A percentile compares a stretch with the other conserved stretches of the same genome.
Conservation (phyloP, 2,797 vertebrate genomes). For the Tangara arthus region DNA sequence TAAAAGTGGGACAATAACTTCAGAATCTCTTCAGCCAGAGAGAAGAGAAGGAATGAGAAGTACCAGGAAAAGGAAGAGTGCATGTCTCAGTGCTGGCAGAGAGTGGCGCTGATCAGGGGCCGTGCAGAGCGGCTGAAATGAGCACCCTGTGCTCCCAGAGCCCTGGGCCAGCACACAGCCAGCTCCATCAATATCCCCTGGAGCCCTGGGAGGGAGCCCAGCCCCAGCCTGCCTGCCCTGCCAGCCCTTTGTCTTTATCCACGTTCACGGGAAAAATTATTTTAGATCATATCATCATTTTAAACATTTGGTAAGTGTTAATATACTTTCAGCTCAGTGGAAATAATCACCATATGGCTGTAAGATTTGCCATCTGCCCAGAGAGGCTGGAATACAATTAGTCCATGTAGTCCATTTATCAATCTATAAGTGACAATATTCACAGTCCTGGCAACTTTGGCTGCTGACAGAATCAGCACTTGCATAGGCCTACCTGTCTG, state of each 20-base stretch:
- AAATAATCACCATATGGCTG: constrained; percentile 80
- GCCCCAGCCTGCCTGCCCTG: fast-evolving
- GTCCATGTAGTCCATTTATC: constrained; percentile 77
- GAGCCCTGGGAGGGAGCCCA: background rate
- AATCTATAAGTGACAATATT: constrained; percentile 68
- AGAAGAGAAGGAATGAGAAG: background rate
- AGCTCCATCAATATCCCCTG: background rate
- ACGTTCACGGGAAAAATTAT: background rate
- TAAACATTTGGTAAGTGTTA: constrained; percentile 57
- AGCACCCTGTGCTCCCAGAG: background rate
- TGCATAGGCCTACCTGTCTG: constrained; percentile 52
- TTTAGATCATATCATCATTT: constrained; percentile 15
- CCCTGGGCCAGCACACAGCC: background rate
- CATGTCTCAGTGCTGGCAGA: background rate
- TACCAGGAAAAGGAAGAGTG: background rate
- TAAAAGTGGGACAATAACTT: background rate
- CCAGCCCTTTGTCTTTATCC: background rate
- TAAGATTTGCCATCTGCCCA: constrained; percentile 82
- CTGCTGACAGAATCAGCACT: constrained; percentile 33
- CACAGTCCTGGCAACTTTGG: constrained; percentile 33
- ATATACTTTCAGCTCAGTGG: constrained; percentile 58
- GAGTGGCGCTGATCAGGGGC: background rate
- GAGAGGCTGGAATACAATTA: constrained; percentile 72
- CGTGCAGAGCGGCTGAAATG: background rate
- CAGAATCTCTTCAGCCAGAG: background rate